phyloP scores from a whole-genome alignment of 2,113 vertebrate genomes.

The Hymenochirus boettgeri region DNA sequence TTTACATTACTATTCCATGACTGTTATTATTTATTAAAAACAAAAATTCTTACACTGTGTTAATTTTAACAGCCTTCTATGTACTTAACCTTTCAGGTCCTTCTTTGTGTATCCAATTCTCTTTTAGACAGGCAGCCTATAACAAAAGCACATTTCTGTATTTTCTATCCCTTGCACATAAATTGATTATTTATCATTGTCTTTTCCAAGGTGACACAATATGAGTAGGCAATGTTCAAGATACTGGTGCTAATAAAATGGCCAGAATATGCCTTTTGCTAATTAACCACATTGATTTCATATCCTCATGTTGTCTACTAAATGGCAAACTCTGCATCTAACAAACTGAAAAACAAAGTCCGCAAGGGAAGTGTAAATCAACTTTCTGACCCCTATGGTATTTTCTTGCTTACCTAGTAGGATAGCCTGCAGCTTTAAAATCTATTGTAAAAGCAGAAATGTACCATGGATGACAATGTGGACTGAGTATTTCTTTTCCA shows the following conservation, averaged over 20 bases:
- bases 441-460: constrained; percentile 9
- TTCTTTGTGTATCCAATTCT: background rate
- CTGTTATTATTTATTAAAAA: background rate
- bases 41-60: background rate
- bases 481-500: too few relatives aligned
- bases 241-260: constrained; percentile 23
- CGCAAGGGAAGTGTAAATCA: constrained; percentile 52
- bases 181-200: constrained; percentile 6
- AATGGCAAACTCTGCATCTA: constrained; percentile 61
- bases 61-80: background rate
- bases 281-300: constrained; percentile 55
- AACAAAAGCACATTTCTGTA: background rate
- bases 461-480: too few relatives aligned
- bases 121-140: background rate
- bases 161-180: background rate
- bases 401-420: background rate
- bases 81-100: background rate
- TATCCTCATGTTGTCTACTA: constrained; percentile 58
- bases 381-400: constrained; percentile 33
- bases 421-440: background rate
- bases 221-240: background rate
- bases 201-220: constrained; percentile 44
- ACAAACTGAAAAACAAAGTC: constrained; percentile 63
- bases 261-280: constrained; percentile 21
- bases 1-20: too few relatives aligned